Percentiles rank a stretch among this genome's conserved stretches.
phyloP scores from a whole-genome alignment of 2,113 vertebrate species.

The Nothobranchius kuhntae region DNA sequence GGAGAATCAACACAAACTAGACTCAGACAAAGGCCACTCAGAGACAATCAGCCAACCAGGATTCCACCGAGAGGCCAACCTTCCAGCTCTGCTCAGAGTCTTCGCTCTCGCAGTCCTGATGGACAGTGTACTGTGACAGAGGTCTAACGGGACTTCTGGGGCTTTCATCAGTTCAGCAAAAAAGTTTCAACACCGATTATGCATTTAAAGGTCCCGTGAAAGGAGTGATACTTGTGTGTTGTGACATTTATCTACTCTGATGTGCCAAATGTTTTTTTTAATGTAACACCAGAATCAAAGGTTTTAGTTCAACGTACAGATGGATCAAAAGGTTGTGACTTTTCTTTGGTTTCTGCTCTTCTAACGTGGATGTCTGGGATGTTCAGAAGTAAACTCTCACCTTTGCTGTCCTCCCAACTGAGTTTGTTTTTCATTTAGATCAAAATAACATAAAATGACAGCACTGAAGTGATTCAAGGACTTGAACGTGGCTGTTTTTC shows the following conservation, averaged over 20 bases:
- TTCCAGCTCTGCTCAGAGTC: conserved; percentile 43
- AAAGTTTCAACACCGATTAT: conserved; percentile 5
- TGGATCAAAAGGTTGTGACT: too few species aligned
- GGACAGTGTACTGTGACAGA: conserved; percentile 95
- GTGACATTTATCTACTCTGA: background rate
- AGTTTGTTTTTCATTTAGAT: background rate
- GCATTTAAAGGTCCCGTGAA: conserved; percentile 30
- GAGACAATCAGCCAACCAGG: conserved; percentile 79
- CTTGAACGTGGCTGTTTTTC: background rate
- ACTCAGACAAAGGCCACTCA: conserved; percentile 77
- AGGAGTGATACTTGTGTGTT: conserved; percentile 6
- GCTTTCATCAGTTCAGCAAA: conserved; percentile 34
- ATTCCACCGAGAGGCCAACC: conserved; percentile 76
- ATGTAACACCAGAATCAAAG: too few species aligned
- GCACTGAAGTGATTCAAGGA: conserved; percentile 6
- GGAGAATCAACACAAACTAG: conserved; percentile 48
- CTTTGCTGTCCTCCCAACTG: conserved; percentile 2
- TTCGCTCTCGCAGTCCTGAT: conserved; percentile 90
- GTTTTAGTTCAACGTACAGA: too few species aligned
- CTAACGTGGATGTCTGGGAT: too few species aligned
- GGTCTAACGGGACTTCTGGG: conserved; percentile 80
- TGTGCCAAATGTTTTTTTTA: conserved; percentile 12
- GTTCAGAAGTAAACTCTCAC: background rate
- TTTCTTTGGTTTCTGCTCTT: background rate
- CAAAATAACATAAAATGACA: background rate